Conservation (phyloP, 2,113 vertebrate genomes). For the Hymenochirus boettgeri region DNA sequence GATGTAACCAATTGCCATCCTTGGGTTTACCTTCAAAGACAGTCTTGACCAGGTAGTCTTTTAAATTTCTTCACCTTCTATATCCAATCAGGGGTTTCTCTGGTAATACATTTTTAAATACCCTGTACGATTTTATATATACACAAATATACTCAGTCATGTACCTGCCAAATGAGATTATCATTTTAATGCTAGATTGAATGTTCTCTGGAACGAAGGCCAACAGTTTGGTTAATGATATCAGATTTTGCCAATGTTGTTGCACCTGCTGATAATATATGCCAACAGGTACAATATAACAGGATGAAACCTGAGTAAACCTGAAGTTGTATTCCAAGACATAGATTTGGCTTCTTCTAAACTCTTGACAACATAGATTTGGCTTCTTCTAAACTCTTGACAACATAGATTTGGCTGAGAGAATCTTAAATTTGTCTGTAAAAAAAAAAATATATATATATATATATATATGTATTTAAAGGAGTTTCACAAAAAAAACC, state of each 20-base stretch:
- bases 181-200: slow-evolving; percentile 1
- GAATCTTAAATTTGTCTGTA: background rate
- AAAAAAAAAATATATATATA: too few species aligned
- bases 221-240: background rate
- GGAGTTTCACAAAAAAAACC: background rate
- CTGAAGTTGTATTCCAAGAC: background rate
- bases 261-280: background rate
- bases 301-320: background rate
- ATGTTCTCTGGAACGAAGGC: background rate
- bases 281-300: slow-evolving; percentile 11
- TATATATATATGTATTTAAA: background rate
- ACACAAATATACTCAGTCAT: background rate
- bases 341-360: too few species aligned
- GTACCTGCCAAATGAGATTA: slow-evolving; percentile 2
- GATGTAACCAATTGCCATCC: too few species aligned
- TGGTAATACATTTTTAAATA: too few species aligned
- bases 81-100: too few species aligned
- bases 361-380: too few species aligned
- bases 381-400: background rate
- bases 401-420: background rate
- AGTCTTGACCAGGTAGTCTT: too few species aligned
- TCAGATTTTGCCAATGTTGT: slow-evolving; percentile 6
- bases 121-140: too few species aligned
- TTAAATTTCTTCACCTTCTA: too few species aligned
- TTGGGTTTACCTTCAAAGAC: too few species aligned